Evolutionary conservation across 2,797 vertebrate genomes (phyloP).

Genomic region (Pelobates cultripes): DNA sequence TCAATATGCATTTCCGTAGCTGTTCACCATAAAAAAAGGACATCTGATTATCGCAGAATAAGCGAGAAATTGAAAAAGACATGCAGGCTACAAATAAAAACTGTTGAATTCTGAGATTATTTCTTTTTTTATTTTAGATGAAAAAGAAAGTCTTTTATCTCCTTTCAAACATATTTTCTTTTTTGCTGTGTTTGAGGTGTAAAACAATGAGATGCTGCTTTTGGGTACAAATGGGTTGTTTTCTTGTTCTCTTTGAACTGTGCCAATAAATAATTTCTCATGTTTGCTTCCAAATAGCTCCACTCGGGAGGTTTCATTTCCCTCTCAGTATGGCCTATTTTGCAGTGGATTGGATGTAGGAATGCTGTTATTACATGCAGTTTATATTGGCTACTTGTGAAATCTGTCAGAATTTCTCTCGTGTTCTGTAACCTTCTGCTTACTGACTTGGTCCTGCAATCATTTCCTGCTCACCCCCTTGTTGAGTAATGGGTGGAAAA

Average conservation of each 20-base stretch:
- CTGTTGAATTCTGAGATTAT: too few relatives aligned
- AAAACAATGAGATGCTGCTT: conserved; percentile 27
- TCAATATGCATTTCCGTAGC: too few relatives aligned
- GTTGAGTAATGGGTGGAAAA: too few relatives aligned
- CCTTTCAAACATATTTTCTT: conserved; percentile 5
- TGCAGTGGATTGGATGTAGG: conserved; percentile 10
- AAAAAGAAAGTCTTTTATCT: conserved; percentile 16
- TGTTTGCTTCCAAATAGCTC: conserved; percentile 32
- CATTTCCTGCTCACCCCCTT: too few relatives aligned
- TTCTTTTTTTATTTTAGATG: background rate
- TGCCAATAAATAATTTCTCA: conserved; percentile 30
- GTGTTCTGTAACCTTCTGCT: too few relatives aligned
- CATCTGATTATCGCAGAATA: too few relatives aligned
- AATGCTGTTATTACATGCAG: conserved; percentile 5
- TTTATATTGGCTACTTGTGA: conserved; percentile 18
- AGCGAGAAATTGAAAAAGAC: too few relatives aligned
- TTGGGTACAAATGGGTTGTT: conserved; percentile 22
- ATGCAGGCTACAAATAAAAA: too few relatives aligned
- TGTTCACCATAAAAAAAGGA: too few relatives aligned
- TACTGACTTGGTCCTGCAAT: too few relatives aligned
- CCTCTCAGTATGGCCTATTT: conserved; percentile 41
- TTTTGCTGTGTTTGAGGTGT: background rate
- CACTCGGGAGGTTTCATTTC: conserved; percentile 30
- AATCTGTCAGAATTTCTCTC: too few relatives aligned
- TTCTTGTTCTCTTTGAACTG: conserved; percentile 32